These are phyloP conservation scores for Paramormyrops kingsleyae DNA, from an alignment of 2,113 vertebrate genomes.

Conservation along the genomic window DNA sequence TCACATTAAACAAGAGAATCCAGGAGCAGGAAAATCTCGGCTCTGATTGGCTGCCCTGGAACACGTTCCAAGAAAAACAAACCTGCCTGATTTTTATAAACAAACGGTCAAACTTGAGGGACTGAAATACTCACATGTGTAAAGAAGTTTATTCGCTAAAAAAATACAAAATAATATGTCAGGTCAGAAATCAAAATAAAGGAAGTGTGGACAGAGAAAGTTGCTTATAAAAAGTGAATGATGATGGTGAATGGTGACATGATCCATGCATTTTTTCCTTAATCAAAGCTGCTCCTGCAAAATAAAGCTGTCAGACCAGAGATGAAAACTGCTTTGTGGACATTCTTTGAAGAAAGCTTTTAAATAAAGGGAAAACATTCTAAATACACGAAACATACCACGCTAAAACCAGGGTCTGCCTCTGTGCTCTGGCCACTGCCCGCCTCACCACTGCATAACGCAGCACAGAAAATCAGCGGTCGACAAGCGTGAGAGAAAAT, in stretches of 20 bases:
- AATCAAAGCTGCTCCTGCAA: conserved; percentile 71
- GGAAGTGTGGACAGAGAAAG: conserved; percentile 26
- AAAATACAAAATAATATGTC: conserved; percentile 26
- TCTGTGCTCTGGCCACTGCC: background rate
- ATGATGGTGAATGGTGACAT: conserved; percentile 51
- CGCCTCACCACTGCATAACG: background rate
- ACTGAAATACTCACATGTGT: background rate
- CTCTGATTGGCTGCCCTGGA: conserved; percentile 42
- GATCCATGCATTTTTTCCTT: conserved; percentile 52
- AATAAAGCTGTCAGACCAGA: conserved; percentile 52
- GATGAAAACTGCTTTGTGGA: background rate
- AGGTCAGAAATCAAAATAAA: conserved; percentile 27
- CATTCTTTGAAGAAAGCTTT: conserved; percentile 34
- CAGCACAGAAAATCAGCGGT: background rate
- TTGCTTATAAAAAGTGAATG: conserved; percentile 63
- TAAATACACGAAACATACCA: background rate
- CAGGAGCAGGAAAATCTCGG: conserved; percentile 16
- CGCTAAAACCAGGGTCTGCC: background rate
- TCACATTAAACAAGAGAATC: conserved; percentile 40
- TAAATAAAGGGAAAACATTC: conserved; percentile 58
- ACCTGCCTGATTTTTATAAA: conserved; percentile 46
- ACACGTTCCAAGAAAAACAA: conserved; percentile 50
- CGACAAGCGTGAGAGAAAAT: background rate
- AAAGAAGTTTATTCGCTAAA: conserved; percentile 25
- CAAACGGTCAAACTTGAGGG: conserved; percentile 35